Evolutionary conservation across 2,797 vertebrate species (phyloP).

Genomic region (Mormyrus proboscirostris): DNA sequence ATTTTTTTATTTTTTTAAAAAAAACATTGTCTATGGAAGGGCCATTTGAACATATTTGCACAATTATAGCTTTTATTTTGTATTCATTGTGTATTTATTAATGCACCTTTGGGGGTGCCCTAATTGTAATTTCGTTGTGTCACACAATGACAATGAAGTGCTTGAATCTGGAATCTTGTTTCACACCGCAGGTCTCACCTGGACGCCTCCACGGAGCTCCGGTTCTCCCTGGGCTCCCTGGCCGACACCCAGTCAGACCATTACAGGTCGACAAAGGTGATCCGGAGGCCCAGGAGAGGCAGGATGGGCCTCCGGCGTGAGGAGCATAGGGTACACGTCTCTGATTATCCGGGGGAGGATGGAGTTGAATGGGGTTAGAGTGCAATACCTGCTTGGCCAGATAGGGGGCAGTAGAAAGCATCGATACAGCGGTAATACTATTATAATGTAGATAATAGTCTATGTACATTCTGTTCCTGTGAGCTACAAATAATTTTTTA

Average conservation of each 20-base stretch:
- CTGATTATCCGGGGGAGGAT: neutral
- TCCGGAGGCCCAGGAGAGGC: conserved; percentile 81
- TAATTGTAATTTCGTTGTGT: neutral
- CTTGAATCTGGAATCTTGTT: neutral
- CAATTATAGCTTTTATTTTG: neutral
- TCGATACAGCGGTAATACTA: neutral
- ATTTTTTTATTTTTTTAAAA: neutral
- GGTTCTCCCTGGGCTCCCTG: conserved; percentile 86
- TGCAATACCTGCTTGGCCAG: neutral
- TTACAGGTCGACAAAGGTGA: conserved; percentile 90
- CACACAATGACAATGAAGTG: neutral
- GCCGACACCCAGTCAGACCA: conserved; percentile 88
- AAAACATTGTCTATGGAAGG: neutral
- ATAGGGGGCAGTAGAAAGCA: neutral
- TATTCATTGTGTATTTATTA: neutral
- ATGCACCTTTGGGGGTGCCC: neutral
- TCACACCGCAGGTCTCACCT: conserved; percentile 74
- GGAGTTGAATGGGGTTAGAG: neutral
- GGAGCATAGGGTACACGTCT: conserved; percentile 76
- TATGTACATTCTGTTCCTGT: neutral
- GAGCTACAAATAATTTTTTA: neutral
- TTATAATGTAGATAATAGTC: neutral
- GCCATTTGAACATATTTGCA: neutral
- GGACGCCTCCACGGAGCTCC: conserved; percentile 81
- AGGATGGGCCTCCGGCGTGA: conserved; percentile 75